Conservation (phyloP, 2,113 vertebrate genomes). For the Girardinichthys multiradiatus region DNA sequence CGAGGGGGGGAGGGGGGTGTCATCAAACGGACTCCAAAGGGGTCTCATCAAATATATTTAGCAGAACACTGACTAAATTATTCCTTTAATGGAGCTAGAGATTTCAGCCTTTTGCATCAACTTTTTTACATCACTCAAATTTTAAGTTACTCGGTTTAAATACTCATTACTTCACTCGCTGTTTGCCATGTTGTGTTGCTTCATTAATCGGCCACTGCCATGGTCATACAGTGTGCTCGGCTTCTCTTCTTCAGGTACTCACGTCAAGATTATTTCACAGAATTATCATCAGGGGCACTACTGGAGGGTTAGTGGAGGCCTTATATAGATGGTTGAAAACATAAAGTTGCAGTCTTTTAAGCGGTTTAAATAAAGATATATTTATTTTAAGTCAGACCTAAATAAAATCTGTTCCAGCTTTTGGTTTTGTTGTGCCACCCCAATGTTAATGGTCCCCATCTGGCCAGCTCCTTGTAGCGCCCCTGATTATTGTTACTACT, state of each 20-base stretch:
- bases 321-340: background rate
- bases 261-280: slow-evolving; percentile 10
- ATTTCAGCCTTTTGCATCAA: slow-evolving; percentile 8
- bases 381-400: too few species aligned
- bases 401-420: too few species aligned
- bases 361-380: too few species aligned
- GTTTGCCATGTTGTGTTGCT: slow-evolving; percentile 55
- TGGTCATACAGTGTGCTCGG: slow-evolving; percentile 67
- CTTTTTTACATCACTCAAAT: background rate
- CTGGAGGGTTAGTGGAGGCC: background rate
- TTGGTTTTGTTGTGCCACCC: too few species aligned
- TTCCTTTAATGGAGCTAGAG: background rate
- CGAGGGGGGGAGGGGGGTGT: background rate
- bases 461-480: too few species aligned
- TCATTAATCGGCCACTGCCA: slow-evolving; percentile 64
- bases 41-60: background rate
- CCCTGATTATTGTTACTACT: too few species aligned
- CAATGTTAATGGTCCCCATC: too few species aligned
- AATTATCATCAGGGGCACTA: background rate
- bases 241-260: slow-evolving; percentile 56
- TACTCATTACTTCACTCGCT: slow-evolving; percentile 49
- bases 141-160: slow-evolving; percentile 42
- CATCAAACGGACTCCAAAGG: slow-evolving; percentile 55
- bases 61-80: background rate
- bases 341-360: too few species aligned